Evolutionary conservation across 2,888 invertebrate species (phyloP).

Genomic region (Zeuzera pyrina): DNA sequence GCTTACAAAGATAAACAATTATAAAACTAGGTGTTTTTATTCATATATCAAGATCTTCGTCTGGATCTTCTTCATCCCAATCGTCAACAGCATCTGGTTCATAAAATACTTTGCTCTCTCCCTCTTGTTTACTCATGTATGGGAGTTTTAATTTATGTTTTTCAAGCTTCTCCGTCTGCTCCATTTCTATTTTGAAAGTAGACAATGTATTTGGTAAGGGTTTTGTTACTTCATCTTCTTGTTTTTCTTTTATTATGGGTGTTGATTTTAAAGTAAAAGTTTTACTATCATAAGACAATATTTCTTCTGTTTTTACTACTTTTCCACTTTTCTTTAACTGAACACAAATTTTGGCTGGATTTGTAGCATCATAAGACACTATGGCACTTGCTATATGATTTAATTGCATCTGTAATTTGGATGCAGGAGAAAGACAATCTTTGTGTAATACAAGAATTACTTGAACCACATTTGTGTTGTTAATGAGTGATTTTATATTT

Average conservation of each 20-base stretch:
- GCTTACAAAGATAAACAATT: no score
- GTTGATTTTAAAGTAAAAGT: constrained; percentile 34
- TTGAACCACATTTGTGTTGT: constrained; percentile 32
- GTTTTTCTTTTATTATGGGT: constrained; percentile 33
- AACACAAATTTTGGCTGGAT: constrained; percentile 35
- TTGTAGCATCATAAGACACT: constrained; percentile 34
- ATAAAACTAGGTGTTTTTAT: constrained; percentile 15
- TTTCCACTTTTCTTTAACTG: constrained; percentile 69
- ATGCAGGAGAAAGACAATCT: constrained; percentile 55
- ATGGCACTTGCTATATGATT: constrained; percentile 56
- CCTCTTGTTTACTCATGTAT: constrained; percentile 69
- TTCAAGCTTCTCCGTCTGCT: constrained; percentile 74
- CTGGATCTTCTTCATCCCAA: constrained; percentile 90
- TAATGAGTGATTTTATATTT: constrained; percentile 28
- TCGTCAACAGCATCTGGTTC: constrained; percentile 85
- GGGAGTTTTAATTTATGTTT: constrained; percentile 75
- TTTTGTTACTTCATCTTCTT: constrained; percentile 42
- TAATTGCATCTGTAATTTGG: constrained; percentile 52
- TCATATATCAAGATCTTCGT: constrained; percentile 84
- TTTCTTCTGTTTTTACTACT: constrained; percentile 56
- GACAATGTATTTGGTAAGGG: constrained; percentile 55
- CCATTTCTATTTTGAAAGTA: constrained; percentile 77
- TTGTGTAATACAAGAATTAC: constrained; percentile 55
- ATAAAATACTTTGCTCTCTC: constrained; percentile 79
- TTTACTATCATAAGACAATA: constrained; percentile 36